phyloP scores from a whole-genome alignment of 2,113 vertebrate genomes.

The Falcunculus frontatus region DNA sequence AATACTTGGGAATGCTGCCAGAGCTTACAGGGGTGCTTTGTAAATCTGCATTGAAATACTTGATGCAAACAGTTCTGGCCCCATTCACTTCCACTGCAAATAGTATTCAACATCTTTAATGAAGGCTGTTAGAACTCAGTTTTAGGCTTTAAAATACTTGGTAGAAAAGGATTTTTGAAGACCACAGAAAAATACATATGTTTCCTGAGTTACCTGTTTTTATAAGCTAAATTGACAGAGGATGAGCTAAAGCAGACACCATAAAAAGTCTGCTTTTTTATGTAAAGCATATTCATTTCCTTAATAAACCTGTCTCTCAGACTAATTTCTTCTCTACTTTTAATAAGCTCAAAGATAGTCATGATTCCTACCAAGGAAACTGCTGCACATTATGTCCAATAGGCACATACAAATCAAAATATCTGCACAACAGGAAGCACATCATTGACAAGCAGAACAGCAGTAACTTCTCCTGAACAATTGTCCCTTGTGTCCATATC shows the following conservation, averaged over 20 bases:
- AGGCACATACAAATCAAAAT: neutral
- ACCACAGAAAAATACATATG: neutral
- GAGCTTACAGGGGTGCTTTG: neutral
- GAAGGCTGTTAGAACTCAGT: neutral
- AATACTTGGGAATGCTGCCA: neutral
- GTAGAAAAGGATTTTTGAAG: neutral
- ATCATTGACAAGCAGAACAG: neutral
- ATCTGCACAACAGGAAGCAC: neutral
- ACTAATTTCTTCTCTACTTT: neutral
- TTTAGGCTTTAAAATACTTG: neutral
- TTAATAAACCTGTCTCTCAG: neutral
- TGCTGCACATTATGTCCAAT: neutral
- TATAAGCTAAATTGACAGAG: neutral
- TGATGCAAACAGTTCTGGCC: neutral
- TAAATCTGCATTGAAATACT: neutral
- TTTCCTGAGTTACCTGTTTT: neutral
- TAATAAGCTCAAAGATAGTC: neutral
- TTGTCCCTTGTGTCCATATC: neutral
- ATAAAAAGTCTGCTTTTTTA: neutral
- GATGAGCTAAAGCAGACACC: neutral
- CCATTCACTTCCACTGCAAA: neutral
- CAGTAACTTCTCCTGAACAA: neutral
- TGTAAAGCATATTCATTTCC: neutral
- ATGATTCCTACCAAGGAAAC: neutral
- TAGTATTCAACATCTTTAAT: neutral